A percentile compares a stretch with the other conserved stretches of the same genome.
These are phyloP conservation scores for Spialia ferax DNA, from an alignment of 2,888 invertebrate species.

Conservation along the genomic window DNA sequence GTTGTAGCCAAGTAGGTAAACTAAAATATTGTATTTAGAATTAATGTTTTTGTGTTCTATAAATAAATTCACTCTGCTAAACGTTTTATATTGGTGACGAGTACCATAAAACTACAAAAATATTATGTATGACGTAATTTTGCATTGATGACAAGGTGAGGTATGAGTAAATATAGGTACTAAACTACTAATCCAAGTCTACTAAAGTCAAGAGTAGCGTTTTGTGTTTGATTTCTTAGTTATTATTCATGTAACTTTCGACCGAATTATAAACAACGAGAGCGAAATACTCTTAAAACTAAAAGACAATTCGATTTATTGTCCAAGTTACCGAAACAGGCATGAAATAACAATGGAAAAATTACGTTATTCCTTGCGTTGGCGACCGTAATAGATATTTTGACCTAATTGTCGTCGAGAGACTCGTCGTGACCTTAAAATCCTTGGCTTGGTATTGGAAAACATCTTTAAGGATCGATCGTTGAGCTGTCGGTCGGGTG, in stretches of 20 bases:
- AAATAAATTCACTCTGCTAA: neutral
- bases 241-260: too few relatives aligned
- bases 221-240: neutral
- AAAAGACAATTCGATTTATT: too few relatives aligned
- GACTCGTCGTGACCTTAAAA: conserved; percentile 30
- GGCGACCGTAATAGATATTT: conserved; percentile 19
- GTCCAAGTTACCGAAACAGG: too few relatives aligned
- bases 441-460: conserved; percentile 28
- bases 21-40: conserved; percentile 1
- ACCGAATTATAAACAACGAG: too few relatives aligned
- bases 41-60: neutral
- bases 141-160: neutral
- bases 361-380: neutral
- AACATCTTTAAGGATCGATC: conserved; percentile 33
- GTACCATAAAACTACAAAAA: neutral
- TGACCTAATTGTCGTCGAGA: conserved; percentile 17
- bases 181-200: too few relatives aligned
- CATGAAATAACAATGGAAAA: too few relatives aligned
- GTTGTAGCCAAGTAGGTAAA: neutral
- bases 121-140: neutral
- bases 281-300: too few relatives aligned
- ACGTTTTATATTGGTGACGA: neutral
- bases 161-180: too few relatives aligned
- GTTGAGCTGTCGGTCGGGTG: conserved; percentile 4
- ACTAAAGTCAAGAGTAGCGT: neutral